phyloP scores from a whole-genome alignment of 2,888 invertebrate species.

The Serripes groenlandicus region DNA sequence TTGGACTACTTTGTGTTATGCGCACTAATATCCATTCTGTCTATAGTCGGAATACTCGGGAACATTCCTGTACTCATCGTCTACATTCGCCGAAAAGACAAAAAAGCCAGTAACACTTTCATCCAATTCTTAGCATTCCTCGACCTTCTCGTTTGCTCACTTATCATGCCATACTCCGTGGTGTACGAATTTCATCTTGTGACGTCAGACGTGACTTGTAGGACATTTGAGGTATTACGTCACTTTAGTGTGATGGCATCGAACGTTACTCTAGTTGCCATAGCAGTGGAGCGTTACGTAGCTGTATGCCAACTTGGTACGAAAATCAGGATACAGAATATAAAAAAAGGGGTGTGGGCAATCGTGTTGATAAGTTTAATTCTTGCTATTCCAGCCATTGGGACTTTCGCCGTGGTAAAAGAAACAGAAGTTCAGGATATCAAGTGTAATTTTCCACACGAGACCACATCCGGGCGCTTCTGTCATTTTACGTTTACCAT shows the following conservation, averaged over 20 bases:
- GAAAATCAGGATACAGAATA: conserved; percentile 65
- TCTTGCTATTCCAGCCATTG: conserved; percentile 69
- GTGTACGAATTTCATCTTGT: conserved; percentile 77
- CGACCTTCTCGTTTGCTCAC: conserved; percentile 74
- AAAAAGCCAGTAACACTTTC: conserved; percentile 74
- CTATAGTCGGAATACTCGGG: conserved; percentile 72
- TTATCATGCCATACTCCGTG: conserved; percentile 77
- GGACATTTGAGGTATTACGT: conserved; percentile 73
- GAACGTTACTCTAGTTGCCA: conserved; percentile 74
- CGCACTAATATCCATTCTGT: conserved; percentile 65
- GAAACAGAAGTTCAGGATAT: conserved; percentile 65
- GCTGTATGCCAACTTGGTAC: conserved; percentile 75
- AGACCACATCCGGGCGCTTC: conserved; percentile 55
- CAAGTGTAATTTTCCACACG: conserved; percentile 69
- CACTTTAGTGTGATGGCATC: conserved; percentile 74
- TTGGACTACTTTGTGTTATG: conserved; percentile 63
- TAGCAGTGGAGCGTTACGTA: conserved; percentile 76
- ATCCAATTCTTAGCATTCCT: conserved; percentile 75
- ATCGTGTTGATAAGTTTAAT: conserved; percentile 66
- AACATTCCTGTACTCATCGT: conserved; percentile 77
- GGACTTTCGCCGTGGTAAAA: conserved; percentile 74
- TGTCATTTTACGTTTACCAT: conserved; percentile 77
- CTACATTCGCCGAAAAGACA: conserved; percentile 70
- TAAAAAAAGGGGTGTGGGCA: conserved; percentile 68
- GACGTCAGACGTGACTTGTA: conserved; percentile 70